Conservation (phyloP, 2,888 invertebrate species). For the Buathra laborator region DNA sequence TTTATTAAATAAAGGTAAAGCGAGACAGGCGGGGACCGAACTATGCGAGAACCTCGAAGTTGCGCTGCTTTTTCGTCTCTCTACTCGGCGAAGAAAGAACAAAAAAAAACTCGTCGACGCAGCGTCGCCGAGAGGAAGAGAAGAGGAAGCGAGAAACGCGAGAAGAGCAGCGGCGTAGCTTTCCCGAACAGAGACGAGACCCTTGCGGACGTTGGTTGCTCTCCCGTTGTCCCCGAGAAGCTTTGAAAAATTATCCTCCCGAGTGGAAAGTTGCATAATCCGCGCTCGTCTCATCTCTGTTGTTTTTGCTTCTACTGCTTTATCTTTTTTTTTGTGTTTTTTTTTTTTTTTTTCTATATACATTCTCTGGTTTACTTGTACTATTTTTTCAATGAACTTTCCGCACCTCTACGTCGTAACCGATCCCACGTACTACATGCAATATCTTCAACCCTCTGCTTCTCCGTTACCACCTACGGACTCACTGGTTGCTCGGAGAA, state of each 20-base stretch:
- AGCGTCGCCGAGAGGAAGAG: conserved; percentile 46
- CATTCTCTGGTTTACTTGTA: conserved; percentile 40
- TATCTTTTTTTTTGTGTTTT: conserved; percentile 13
- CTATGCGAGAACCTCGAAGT: conserved; percentile 40
- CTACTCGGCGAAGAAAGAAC: conserved; percentile 17
- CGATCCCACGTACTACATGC: not conserved
- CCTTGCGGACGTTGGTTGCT: conserved; percentile 70
- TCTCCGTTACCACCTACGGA: not conserved
- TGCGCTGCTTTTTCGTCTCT: conserved; percentile 52
- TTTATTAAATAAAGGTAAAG: conserved; percentile 41
- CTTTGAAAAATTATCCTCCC: conserved; percentile 83
- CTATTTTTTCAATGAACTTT: conserved; percentile 60
- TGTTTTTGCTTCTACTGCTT: conserved; percentile 39
- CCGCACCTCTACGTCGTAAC: conserved; percentile 38
- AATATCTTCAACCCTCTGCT: conserved; percentile 6
- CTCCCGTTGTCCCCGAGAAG: conserved; percentile 59
- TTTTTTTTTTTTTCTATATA: conserved; percentile 5
- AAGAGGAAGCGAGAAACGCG: conserved; percentile 14
- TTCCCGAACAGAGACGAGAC: conserved; percentile 69
- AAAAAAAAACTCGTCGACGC: conserved; percentile 23
- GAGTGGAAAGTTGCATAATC: conserved; percentile 82
- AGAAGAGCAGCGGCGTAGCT: conserved; percentile 18
- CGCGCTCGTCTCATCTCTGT: conserved; percentile 65
- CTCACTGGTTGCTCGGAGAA: not conserved
- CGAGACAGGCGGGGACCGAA: conserved; percentile 60